Conservation (phyloP, 2,113 vertebrate genomes). For the Mustelus asterias region DNA sequence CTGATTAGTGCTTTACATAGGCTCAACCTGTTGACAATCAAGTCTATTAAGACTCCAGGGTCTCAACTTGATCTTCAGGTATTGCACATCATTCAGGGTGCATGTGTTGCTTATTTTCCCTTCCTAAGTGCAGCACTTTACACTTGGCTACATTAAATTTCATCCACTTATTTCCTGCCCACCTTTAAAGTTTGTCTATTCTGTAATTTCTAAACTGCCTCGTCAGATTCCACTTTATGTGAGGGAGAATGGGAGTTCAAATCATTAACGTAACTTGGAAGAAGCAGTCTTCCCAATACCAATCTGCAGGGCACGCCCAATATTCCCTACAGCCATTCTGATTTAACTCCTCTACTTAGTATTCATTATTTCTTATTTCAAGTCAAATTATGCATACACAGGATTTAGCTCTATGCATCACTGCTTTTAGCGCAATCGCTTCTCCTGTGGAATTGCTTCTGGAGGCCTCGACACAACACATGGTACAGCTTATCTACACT, state of each 20-base stretch:
- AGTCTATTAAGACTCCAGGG: background rate
- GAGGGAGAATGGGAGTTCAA: background rate
- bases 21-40: background rate
- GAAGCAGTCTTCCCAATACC: background rate
- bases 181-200: background rate
- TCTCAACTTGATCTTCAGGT: background rate
- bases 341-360: background rate
- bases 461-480: background rate
- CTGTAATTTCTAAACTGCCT: background rate
- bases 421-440: background rate
- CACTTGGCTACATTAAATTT: background rate
- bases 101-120: background rate
- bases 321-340: background rate
- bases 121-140: background rate
- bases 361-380: background rate
- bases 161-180: too few relatives aligned
- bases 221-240: background rate
- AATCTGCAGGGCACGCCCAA: background rate
- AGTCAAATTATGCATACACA: background rate
- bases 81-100: background rate
- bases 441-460: background rate
- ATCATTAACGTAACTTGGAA: background rate
- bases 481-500: background rate
- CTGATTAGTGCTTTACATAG: background rate
- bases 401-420: background rate